phyloP scores from a whole-genome alignment of 2,888 invertebrate genomes.

The Mellilla xanthometata region DNA sequence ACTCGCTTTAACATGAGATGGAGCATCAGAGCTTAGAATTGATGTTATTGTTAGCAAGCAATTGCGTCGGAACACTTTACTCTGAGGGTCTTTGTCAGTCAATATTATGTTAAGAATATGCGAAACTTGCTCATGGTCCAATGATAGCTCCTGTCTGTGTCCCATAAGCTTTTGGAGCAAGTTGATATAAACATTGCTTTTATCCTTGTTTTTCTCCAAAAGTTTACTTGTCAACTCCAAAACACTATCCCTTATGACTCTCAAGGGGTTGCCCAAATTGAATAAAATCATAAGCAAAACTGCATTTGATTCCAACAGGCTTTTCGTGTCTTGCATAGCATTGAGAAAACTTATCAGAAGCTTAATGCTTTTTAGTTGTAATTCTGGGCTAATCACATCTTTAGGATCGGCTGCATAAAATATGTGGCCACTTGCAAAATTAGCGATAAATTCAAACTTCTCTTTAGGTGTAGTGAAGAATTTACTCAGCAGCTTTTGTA shows the following conservation, averaged over 20 bases:
- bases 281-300: conserved; percentile 81
- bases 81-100: conserved; percentile 75
- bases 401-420: conserved; percentile 65
- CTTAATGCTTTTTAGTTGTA: conserved; percentile 79
- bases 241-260: conserved; percentile 79
- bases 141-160: conserved; percentile 82
- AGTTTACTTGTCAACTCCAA: conserved; percentile 76
- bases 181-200: conserved; percentile 62
- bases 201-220: conserved; percentile 49
- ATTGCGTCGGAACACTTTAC: conserved; percentile 61
- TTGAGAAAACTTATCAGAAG: conserved; percentile 56
- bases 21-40: conserved; percentile 60
- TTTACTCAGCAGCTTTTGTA: conserved; percentile 70
- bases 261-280: conserved; percentile 76
- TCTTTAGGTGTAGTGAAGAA: conserved; percentile 65
- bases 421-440: conserved; percentile 78
- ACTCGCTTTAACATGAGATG: conserved; percentile 70
- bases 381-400: conserved; percentile 68
- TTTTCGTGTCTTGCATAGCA: conserved; percentile 45
- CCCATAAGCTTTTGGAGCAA: conserved; percentile 71
- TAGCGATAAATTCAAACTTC: conserved; percentile 82
- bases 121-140: conserved; percentile 86
- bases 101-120: conserved; percentile 84
- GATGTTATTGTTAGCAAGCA: conserved; percentile 59
- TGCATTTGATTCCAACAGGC: conserved; percentile 69